Evolutionary conservation across 2,797 vertebrate species (phyloP).

Genomic region (Thalassophryne amazonica): DNA sequence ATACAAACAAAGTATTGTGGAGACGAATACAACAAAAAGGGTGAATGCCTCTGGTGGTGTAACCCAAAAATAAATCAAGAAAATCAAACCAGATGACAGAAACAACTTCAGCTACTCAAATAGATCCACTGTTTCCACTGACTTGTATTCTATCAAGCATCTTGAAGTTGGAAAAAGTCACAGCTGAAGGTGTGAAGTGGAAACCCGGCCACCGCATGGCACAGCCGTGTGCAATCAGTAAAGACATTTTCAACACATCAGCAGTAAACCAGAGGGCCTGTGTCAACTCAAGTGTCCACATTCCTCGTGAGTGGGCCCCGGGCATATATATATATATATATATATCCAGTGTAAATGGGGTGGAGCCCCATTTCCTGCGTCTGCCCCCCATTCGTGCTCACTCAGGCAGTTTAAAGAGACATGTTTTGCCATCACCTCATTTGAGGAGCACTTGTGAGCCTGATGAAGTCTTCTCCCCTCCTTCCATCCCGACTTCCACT

Average conservation of each 20-base stretch:
- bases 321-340: conserved; percentile 13
- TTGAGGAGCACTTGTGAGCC: conserved; percentile 66
- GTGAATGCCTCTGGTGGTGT: no score
- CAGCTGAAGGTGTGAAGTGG: conserved; percentile 65
- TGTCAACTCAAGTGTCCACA: conserved; percentile 60
- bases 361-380: conserved; percentile 53
- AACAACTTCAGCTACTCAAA: conserved; percentile 28
- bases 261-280: conserved; percentile 54
- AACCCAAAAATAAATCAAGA: no score
- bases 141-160: conserved; percentile 42
- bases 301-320: conserved; percentile 38
- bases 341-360: conserved; percentile 31
- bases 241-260: conserved; percentile 65
- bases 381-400: conserved; percentile 32
- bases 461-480: conserved; percentile 63
- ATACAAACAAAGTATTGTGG: no score
- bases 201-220: conserved; percentile 60
- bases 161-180: conserved; percentile 48
- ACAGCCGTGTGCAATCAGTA: conserved; percentile 59
- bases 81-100: conserved; percentile 38
- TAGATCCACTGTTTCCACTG: conserved; percentile 37
- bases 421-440: conserved; percentile 63
- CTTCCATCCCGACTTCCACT: conserved; percentile 63
- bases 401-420: conserved; percentile 64
- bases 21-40: no score